Evolutionary conservation across 2,113 vertebrate genomes (phyloP).

Genomic region (Seriola dumerili): DNA sequence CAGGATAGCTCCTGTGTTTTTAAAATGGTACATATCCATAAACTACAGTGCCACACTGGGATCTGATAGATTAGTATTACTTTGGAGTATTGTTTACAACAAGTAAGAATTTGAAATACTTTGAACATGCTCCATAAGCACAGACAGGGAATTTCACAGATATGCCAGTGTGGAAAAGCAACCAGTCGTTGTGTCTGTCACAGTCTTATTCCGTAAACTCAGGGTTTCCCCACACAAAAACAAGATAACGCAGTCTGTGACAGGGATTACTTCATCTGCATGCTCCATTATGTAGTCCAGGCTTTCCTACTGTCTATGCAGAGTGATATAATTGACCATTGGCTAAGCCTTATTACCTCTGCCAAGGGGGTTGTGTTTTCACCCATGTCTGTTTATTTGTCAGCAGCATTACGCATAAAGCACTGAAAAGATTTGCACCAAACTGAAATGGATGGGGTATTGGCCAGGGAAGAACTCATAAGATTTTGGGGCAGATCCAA

Average conservation of each 20-base stretch:
- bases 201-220: too few species aligned
- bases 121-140: neutral
- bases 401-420: too few species aligned
- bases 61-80: neutral
- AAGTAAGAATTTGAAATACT: neutral
- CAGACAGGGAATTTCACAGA: neutral
- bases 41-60: neutral
- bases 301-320: neutral
- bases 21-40: conserved; percentile 23
- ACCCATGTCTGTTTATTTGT: too few species aligned
- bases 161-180: neutral
- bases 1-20: conserved; percentile 7
- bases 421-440: too few species aligned
- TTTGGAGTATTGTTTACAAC: neutral
- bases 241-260: too few species aligned
- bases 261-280: neutral
- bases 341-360: too few species aligned
- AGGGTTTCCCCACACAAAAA: too few species aligned
- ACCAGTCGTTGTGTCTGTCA: neutral
- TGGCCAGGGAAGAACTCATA: too few species aligned
- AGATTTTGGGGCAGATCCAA: too few species aligned
- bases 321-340: too few species aligned
- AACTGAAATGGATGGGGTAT: too few species aligned
- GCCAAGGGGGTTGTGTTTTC: too few species aligned
- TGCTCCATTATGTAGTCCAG: neutral